Percentiles rank a stretch among this genome's conserved stretches.
Conservation (phyloP, 2,888 invertebrate genomes). For the Bursaphelenchus okinawaensis region DNA sequence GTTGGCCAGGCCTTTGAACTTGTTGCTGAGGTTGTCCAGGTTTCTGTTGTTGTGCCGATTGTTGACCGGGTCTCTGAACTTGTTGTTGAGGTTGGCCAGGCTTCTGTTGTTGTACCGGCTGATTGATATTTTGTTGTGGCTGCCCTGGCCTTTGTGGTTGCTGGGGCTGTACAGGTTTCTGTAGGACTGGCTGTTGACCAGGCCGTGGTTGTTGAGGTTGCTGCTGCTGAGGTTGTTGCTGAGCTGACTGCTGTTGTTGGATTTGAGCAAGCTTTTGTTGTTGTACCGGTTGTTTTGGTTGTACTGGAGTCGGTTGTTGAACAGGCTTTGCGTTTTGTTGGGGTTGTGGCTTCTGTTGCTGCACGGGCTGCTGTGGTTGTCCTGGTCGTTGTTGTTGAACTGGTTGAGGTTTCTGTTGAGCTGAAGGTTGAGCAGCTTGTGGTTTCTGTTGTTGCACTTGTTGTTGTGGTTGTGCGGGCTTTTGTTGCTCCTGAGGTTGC, state of each 20-base stretch:
- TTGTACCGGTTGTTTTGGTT: too few relatives aligned
- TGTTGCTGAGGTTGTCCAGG: conserved; percentile 2
- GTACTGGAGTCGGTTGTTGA: conserved; percentile 5
- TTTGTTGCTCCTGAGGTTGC: background rate
- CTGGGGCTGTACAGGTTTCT: conserved; percentile 13
- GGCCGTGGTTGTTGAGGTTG: conserved; percentile 19
- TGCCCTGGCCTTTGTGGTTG: conserved; percentile 1
- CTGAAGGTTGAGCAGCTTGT: conserved; percentile 9
- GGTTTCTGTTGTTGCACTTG: conserved; percentile 19
- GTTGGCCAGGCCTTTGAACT: conserved; percentile 11
- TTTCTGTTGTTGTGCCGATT: conserved; percentile 14
- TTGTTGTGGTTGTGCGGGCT: conserved; percentile 7
- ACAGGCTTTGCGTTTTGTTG: background rate
- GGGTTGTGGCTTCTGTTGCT: conserved; percentile 17
- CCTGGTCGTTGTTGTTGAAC: conserved; percentile 14
- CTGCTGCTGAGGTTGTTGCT: conserved; percentile 13
- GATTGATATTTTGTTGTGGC: conserved; percentile 10
- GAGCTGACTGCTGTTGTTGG: background rate
- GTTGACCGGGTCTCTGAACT: conserved; percentile 13
- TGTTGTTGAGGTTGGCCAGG: conserved; percentile 25
- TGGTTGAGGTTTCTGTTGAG: conserved; percentile 15
- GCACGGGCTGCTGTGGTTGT: background rate
- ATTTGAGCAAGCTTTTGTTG: too few relatives aligned
- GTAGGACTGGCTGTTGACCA: conserved; percentile 20
- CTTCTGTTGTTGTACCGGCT: conserved; percentile 11